Conservation (phyloP, 2,888 invertebrate genomes). For the Psylliodes chrysocephalus region DNA sequence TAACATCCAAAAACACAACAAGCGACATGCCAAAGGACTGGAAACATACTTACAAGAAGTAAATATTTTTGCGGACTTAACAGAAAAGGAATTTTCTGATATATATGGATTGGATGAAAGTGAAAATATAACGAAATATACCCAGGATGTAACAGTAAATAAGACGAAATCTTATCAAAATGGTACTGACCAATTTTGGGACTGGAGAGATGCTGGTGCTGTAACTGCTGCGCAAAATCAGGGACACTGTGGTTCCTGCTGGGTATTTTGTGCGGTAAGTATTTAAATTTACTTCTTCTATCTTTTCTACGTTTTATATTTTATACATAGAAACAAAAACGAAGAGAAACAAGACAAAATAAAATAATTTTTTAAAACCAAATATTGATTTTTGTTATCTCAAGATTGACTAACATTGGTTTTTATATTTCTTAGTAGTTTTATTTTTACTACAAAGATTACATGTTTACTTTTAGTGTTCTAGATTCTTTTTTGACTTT, state of each 20-base stretch:
- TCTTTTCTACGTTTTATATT: too few species aligned
- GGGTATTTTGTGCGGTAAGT: slow-evolving; percentile 39
- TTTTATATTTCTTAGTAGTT: too few species aligned
- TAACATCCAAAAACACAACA: slow-evolving; percentile 34
- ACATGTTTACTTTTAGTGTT: too few species aligned
- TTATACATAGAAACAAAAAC: too few species aligned
- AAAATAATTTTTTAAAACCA: too few species aligned
- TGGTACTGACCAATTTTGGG: slow-evolving; percentile 8
- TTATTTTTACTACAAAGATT: too few species aligned
- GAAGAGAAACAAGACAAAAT: too few species aligned
- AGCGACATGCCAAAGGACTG: slow-evolving; percentile 20
- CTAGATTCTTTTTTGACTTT: too few species aligned
- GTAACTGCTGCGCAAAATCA: slow-evolving; percentile 36
- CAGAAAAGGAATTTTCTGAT: slow-evolving; percentile 16
- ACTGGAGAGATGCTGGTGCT: slow-evolving; percentile 34
- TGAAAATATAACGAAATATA: background rate
- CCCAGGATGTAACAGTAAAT: background rate
- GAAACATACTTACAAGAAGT: slow-evolving; percentile 27
- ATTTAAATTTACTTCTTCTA: background rate
- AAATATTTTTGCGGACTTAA: slow-evolving; percentile 21
- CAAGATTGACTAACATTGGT: too few species aligned
- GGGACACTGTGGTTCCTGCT: slow-evolving; percentile 37
- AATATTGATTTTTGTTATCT: too few species aligned
- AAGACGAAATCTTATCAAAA: background rate
- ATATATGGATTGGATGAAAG: slow-evolving; percentile 2